Evolutionary conservation across 1,140 invertebrate species (phyloP), one percentile per base, ranked within the genome.

Genomic region (Drosophila bifasciata): DNA sequence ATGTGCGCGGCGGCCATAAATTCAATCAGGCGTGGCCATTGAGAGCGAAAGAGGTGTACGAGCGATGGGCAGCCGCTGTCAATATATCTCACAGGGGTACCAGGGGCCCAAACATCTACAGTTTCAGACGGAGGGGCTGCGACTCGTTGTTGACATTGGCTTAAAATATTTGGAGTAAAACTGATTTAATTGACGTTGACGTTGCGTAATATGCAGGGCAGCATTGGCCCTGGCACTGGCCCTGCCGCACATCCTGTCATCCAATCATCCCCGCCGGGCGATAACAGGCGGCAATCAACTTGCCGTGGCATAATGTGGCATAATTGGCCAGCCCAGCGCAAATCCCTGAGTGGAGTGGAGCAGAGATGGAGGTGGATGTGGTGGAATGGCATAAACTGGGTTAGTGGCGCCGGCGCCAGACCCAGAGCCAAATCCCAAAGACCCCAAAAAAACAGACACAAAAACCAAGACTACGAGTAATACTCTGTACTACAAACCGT

Each of bases 101-200:
- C 25, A 28, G 28, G 9, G 8, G 8, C 28, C 8, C 8, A 8
- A 28, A 28, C 28, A 28, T 9, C 28, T 28, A 28, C 52, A 71
- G 36, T 45, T 41, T 36, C 32, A 36, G 28, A 41, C 50, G 44
- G 36, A 5, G 2, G 36, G 19, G 7, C 7, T 40, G 70, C 56
- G 58, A 64, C 59, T 51, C 48, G 60, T 39, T 46, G 74, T 73
- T 85, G 81, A 85, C 81, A 85, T 86, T 86, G 81, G 73, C 71
- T 55, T 77, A 77, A 85, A 86, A 85, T 85, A 85, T 85, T 85
- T 85, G 81, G 81, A 85, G 81, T 85, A 86, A 85, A 85, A 85
- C 81, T 85, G 81, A 85, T 86, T 85, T 86, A 85, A 86, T 85
- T 86, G 80, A 86, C 80, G 77, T 85, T 85, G 80, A 75, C 81